Evolutionary conservation across 2,888 invertebrate genomes (phyloP).

Genomic region (Vanessa cardui): DNA sequence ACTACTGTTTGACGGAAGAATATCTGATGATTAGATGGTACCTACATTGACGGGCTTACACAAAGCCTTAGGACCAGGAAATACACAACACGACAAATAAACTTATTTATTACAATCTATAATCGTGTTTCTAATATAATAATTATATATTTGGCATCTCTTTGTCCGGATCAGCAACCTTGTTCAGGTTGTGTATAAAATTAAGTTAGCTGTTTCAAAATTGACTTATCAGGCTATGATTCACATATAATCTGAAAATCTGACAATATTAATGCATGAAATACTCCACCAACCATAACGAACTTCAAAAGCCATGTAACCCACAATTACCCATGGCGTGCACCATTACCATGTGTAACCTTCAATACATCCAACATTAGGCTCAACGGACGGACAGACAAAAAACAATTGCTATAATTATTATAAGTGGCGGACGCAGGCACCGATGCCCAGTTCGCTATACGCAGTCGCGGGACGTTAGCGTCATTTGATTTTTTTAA

Average conservation of each 20-base stretch:
- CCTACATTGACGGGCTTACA: too few relatives aligned
- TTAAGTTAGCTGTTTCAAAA: too few relatives aligned
- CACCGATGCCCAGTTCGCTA: slow-evolving; percentile 61
- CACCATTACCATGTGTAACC: slow-evolving; percentile 51
- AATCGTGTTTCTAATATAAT: too few relatives aligned
- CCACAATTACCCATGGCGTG: slow-evolving; percentile 22
- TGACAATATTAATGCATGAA: background rate
- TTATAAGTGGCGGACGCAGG: slow-evolving; percentile 70
- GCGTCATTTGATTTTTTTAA: slow-evolving; percentile 40
- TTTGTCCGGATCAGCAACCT: too few relatives aligned
- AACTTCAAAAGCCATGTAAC: slow-evolving; percentile 30
- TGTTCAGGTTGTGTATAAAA: too few relatives aligned
- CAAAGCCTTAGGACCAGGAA: too few relatives aligned
- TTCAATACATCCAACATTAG: slow-evolving; percentile 51
- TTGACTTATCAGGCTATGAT: background rate
- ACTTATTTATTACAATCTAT: too few relatives aligned
- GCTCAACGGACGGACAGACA: slow-evolving; percentile 58
- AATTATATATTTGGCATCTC: too few relatives aligned
- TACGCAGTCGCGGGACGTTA: slow-evolving; percentile 52
- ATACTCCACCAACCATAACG: slow-evolving; percentile 28
- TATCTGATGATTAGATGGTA: too few relatives aligned
- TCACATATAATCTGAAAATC: background rate
- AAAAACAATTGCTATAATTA: slow-evolving; percentile 77
- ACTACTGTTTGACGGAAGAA: too few relatives aligned
- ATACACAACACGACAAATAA: too few relatives aligned